phyloP scores from a whole-genome alignment of 2,888 invertebrate genomes.

The Tuberolachnus salignus region DNA sequence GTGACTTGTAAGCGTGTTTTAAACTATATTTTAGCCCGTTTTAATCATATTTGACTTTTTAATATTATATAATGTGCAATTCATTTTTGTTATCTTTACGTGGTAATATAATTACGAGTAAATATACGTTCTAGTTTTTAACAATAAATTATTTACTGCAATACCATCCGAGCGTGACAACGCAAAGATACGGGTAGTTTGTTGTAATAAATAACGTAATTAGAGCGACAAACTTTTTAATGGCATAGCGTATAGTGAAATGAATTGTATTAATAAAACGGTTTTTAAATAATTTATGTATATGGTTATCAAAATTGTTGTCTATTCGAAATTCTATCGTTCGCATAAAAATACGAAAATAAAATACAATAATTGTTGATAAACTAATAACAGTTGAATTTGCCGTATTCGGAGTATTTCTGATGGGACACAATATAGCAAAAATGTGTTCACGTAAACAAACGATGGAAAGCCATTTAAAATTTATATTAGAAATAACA shows the following conservation, averaged over 20 bases:
- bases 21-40: neutral
- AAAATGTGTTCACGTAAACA: too few species aligned
- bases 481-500: too few species aligned
- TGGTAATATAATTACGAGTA: too few species aligned
- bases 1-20: too few species aligned
- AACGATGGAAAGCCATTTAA: too few species aligned
- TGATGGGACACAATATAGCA: too few species aligned
- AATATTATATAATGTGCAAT: neutral
- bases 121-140: constrained; percentile 50
- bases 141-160: neutral
- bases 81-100: constrained; percentile 59
- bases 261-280: too few species aligned
- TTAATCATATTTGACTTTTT: neutral
- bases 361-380: too few species aligned
- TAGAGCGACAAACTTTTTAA: neutral
- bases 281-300: neutral
- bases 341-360: too few species aligned
- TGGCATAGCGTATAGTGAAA: neutral
- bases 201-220: neutral
- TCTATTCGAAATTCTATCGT: too few species aligned
- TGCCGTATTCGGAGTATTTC: neutral
- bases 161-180: neutral
- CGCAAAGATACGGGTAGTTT: neutral
- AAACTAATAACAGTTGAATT: too few species aligned
- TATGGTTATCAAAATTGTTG: neutral